Evolutionary conservation across 2,113 vertebrate species (phyloP), one percentile per base, ranked within the genome.

Genomic region (Anser brachyrhynchus): DNA sequence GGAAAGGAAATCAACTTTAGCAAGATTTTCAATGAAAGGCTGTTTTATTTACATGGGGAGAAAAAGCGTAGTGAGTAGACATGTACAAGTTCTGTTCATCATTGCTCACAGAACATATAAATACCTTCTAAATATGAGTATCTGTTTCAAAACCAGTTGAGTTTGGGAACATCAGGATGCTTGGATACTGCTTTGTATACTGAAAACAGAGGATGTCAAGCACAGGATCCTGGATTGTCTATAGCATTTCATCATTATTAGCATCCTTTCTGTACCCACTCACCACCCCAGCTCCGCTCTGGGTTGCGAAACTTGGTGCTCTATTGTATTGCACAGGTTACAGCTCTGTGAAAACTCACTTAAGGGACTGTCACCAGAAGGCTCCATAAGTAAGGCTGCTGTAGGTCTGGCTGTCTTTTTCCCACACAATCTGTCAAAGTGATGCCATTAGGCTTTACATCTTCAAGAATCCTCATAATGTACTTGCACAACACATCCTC

Each of bases 181-280:
- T n/a, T 15, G 4, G 43, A 18, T 3, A 8, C 1, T 1, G 14
- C 22, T 58, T 7, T 23, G 25, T 9, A 55, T 29, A 71, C 81
- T 21, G 16, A 20, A 11, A 55, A 6, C 16, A 61, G 20, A 23
- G 1, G 6, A 29, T 13, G 7, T 55, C 17, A 13, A 51, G 37
- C 17, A 7, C 16, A 52, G 28, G 20, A 41, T 82, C 13, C 29
- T 51, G n/a, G 12, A 13, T 11, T 73, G 49, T 51, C 66, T 23
- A 19, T 33, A 46, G 31, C 31, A 33, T 46, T 69, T 46, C 21
- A 39, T 65, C 26, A 23, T 17, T 59, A 25, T 66, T 31, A 31
- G n/a, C 1, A 2, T 3, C 5, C 1, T 65, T 4, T 3, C 12
- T 46, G 19, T 10, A 28, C 1, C 31, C 14, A 2, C 3, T 74